Conservation (phyloP, 2,113 vertebrate species). For the Chlamydotis undulata region DNA sequence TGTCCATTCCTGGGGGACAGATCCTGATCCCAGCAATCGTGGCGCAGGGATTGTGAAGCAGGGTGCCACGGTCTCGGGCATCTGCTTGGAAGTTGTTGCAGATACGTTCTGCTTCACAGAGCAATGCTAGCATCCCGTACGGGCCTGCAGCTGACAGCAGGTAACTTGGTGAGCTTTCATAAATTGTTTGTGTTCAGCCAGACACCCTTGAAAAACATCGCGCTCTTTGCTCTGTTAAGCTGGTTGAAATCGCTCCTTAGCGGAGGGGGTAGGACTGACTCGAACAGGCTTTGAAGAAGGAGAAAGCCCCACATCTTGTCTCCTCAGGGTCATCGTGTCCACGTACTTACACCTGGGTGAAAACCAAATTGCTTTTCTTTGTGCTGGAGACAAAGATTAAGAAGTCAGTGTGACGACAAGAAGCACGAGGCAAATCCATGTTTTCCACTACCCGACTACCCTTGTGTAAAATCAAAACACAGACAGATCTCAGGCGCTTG, state of each 20-base stretch:
- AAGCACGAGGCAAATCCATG: not conserved
- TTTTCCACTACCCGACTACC: not conserved
- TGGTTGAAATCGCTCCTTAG: not conserved
- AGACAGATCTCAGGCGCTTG: not conserved
- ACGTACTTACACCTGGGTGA: not conserved
- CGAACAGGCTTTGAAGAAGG: not conserved
- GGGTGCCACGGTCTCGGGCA: not conserved
- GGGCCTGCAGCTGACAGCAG: not conserved
- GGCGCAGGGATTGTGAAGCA: accelerated
- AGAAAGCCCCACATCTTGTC: not conserved
- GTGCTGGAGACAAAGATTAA: not conserved
- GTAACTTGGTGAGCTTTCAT: not conserved
- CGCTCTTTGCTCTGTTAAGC: not conserved
- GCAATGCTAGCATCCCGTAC: accelerated
- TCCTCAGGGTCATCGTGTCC: not conserved
- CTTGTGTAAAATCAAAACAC: not conserved
- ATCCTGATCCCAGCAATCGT: accelerated
- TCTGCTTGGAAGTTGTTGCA: not conserved
- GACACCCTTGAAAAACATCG: not conserved
- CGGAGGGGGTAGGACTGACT: not conserved
- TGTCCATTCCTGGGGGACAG: not conserved
- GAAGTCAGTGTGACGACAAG: accelerated
- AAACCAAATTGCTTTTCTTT: not conserved
- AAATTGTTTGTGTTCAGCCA: not conserved
- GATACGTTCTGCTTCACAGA: not conserved